Evolutionary conservation across 2,113 vertebrate genomes (phyloP).

Genomic region (Scomber japonicus): DNA sequence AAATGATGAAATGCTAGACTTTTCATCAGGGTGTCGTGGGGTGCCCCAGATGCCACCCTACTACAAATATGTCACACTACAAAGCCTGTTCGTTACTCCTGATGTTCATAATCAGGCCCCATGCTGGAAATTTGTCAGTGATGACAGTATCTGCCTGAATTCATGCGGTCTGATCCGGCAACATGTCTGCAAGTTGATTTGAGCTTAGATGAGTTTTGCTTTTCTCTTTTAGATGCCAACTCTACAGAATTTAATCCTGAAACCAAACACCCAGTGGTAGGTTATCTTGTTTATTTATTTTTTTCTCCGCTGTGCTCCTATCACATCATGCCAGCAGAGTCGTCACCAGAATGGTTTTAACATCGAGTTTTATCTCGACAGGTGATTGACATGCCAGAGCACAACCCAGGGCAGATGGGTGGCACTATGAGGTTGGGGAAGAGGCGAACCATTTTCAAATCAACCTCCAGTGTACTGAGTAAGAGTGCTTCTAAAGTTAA

Average conservation of each 20-base stretch:
- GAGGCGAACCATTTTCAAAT: conserved; percentile 94
- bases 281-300: conserved; percentile 51
- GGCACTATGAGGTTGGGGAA: conserved; percentile 98
- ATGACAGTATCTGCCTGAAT: neutral
- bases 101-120: too few species aligned
- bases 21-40: too few species aligned
- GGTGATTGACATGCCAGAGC: conserved; percentile 99
- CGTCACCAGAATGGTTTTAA: conserved; percentile 5
- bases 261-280: conserved; percentile 93
- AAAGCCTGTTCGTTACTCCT: too few species aligned
- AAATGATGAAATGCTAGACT: too few species aligned
- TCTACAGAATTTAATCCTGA: conserved; percentile 97
- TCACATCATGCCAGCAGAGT: conserved; percentile 5
- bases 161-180: neutral
- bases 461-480: conserved; percentile 91
- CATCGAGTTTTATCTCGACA: conserved; percentile 69
- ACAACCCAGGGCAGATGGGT: conserved; percentile 97
- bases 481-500: conserved; percentile 61
- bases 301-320: neutral
- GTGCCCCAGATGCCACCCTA: too few species aligned
- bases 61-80: too few species aligned
- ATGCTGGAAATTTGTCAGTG: too few species aligned
- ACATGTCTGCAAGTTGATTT: neutral
- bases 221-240: conserved; percentile 88
- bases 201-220: conserved; percentile 33